Evolutionary conservation across 92 coral and sea anemone species (phyloP).

Genomic region (Phenganax subtilis): DNA sequence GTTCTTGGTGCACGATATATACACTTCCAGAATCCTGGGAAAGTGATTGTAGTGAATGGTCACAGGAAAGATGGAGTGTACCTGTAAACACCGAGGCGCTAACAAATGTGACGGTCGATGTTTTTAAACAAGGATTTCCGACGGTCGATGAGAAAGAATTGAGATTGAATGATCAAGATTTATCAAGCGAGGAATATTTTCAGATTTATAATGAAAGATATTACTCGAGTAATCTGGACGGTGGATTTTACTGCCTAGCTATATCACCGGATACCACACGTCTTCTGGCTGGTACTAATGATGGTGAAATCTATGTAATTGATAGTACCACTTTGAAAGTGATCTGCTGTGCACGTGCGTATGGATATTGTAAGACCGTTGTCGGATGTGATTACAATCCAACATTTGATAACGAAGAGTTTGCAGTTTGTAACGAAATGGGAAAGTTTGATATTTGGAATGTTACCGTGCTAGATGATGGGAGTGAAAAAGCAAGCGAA

Average conservation of each 20-base stretch:
- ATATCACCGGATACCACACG: conserved; percentile 23
- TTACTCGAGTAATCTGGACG: conserved; percentile 26
- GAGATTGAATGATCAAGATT: not conserved
- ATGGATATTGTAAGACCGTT: conserved; percentile 15
- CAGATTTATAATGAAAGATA: conserved; percentile 18
- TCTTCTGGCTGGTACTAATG: conserved; percentile 19
- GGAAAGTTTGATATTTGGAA: conserved; percentile 19
- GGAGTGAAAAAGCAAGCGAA: conserved; percentile 7
- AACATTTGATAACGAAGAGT: conserved; percentile 1
- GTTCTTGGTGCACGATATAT: conserved; percentile 21
- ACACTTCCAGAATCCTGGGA: conserved; percentile 3
- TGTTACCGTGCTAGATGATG: conserved; percentile 1
- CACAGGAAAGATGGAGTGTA: conserved; percentile 13
- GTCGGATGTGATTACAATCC: conserved; percentile 14
- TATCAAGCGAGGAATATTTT: conserved; percentile 29
- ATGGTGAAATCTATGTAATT: conserved; percentile 21
- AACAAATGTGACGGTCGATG: conserved; percentile 7
- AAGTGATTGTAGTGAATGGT: not conserved
- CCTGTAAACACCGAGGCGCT: conserved; percentile 14
- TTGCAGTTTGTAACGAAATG: conserved; percentile 15
- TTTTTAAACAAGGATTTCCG: conserved; percentile 33
- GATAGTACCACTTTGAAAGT: conserved; percentile 19
- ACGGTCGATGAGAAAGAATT: not conserved
- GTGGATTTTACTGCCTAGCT: conserved; percentile 7
- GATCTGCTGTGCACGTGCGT: not conserved